A percentile compares a stretch with the other conserved stretches of the same genome.
phyloP scores from a whole-genome alignment of 2,888 invertebrate species.

The Ganaspis brasiliensis region DNA sequence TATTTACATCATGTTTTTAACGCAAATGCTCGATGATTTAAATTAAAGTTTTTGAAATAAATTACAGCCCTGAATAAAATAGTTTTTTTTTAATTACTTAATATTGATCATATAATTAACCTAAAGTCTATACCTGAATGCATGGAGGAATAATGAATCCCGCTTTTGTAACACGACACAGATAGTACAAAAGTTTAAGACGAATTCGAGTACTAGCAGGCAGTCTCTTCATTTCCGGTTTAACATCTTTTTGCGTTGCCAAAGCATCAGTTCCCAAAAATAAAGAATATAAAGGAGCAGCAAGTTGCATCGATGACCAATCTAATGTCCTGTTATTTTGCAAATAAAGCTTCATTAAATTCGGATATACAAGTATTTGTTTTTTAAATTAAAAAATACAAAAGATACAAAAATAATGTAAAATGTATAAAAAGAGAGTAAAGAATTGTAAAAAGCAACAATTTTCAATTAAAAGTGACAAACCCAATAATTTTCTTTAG shows the following conservation, averaged over 20 bases:
- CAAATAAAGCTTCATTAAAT: no score
- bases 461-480: conserved; percentile 54
- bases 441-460: conserved; percentile 33
- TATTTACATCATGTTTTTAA: no score
- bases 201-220: conserved; percentile 92
- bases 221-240: conserved; percentile 86
- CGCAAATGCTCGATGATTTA: no score
- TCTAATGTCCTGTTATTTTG: conserved; percentile 86
- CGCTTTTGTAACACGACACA: conserved; percentile 87
- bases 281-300: conserved; percentile 89
- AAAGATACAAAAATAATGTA: no score
- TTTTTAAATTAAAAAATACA: no score
- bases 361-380: no score
- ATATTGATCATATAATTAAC: no score
- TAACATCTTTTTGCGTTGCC: conserved; percentile 81
- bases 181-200: conserved; percentile 91
- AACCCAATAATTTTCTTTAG: conserved; percentile 89
- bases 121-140: conserved; percentile 86
- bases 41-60: no score
- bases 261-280: conserved; percentile 87
- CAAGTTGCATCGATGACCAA: conserved; percentile 87
- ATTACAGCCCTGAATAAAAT: no score
- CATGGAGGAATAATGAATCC: conserved; percentile 90
- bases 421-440: no score
- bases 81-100: no score